Evolutionary conservation across 2,888 invertebrate genomes (phyloP).

Genomic region (Choreutis nemorana): DNA sequence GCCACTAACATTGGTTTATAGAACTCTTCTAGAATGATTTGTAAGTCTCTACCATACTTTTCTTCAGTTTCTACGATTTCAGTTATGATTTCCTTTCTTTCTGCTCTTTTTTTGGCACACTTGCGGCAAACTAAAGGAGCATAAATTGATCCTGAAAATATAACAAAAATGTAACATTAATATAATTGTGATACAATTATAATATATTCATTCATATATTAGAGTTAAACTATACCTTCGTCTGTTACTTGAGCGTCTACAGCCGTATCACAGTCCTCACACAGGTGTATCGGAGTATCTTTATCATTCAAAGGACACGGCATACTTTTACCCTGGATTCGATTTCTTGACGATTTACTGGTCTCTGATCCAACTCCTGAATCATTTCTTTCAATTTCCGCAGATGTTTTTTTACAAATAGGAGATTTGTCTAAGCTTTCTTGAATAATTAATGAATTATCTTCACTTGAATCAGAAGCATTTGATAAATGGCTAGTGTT

Average conservation of each 20-base stretch:
- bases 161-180: conserved; percentile 4
- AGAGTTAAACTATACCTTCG: conserved; percentile 44
- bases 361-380: conserved; percentile 94
- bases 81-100: conserved; percentile 92
- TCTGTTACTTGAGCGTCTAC: conserved; percentile 80
- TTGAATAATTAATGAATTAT: conserved; percentile 74
- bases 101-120: conserved; percentile 86
- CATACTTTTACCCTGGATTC: conserved; percentile 69
- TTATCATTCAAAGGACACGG: conserved; percentile 56
- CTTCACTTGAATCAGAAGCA: conserved; percentile 87
- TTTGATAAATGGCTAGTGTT: conserved; percentile 80
- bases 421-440: conserved; percentile 64
- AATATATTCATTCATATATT: background rate
- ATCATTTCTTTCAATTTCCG: conserved; percentile 90
- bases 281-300: conserved; percentile 72
- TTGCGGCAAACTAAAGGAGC: conserved; percentile 86
- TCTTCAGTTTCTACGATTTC: conserved; percentile 97
- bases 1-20: conserved; percentile 93
- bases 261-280: conserved; percentile 87
- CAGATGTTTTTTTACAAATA: conserved; percentile 66
- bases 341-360: conserved; percentile 83
- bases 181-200: conserved; percentile 2
- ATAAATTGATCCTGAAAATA: conserved; percentile 69
- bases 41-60: conserved; percentile 92
- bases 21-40: conserved; percentile 92